These are phyloP conservation scores for Ptychochromis oligacanthus DNA, from an alignment of 2,113 vertebrate genomes.

Conservation along the genomic window DNA sequence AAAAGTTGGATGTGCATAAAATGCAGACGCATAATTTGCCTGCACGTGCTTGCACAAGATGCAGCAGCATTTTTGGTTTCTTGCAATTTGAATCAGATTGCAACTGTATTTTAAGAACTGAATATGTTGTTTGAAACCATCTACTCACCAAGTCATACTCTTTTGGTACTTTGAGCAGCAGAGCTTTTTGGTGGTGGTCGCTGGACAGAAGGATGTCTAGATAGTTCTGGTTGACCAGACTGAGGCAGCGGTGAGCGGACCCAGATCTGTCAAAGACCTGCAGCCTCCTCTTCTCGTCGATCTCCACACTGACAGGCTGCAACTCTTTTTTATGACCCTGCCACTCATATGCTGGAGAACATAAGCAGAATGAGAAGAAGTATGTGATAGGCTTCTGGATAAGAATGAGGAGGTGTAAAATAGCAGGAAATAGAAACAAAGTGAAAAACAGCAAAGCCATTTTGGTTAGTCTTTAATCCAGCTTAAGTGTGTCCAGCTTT, in stretches of 20 bases:
- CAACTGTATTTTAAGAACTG: background rate
- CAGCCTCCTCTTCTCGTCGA: constrained; percentile 77
- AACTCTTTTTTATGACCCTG: constrained; percentile 78
- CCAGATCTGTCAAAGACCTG: constrained; percentile 82
- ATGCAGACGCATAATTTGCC: background rate
- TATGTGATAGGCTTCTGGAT: background rate
- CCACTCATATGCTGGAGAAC: constrained; percentile 88
- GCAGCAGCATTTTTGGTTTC: background rate
- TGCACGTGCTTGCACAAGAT: background rate
- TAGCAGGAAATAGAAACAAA: background rate
- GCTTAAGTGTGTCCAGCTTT: background rate
- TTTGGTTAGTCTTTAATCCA: background rate
- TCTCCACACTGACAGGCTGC: constrained; percentile 79
- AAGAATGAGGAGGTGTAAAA: background rate
- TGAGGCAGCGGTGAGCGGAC: constrained; percentile 80
- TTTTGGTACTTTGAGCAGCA: constrained; percentile 92
- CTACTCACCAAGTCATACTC: constrained; percentile 91
- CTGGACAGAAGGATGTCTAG: constrained; percentile 84
- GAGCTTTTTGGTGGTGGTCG: constrained; percentile 75
- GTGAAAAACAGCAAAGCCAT: background rate
- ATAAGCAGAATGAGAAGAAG: background rate
- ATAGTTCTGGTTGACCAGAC: constrained; percentile 70
- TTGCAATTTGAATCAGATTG: background rate
- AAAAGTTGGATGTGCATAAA: background rate
- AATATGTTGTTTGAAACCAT: background rate